A percentile compares a stretch with the other conserved stretches of the same genome.
These are phyloP conservation scores for Clarias fuscus DNA, from an alignment of 2,797 vertebrate genomes.

Conservation along the genomic window DNA sequence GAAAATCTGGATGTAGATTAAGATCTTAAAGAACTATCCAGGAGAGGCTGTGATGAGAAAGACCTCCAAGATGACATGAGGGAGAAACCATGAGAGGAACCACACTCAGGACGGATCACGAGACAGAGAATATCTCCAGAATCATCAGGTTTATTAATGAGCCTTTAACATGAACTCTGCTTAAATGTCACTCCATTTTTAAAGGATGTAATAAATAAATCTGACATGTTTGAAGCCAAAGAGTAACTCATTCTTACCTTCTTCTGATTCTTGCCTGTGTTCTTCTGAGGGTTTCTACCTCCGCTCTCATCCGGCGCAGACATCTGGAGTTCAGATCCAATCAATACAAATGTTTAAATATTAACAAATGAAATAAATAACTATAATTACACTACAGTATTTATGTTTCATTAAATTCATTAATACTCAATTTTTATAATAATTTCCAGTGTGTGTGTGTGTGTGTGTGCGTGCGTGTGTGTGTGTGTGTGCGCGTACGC, in stretches of 20 bases:
- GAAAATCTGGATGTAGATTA: not conserved
- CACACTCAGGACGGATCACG: not conserved
- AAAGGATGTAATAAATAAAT: not conserved
- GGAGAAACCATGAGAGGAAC: not conserved
- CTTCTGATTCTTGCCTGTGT: slow-evolving; percentile 83
- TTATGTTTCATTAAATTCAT: not conserved
- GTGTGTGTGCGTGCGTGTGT: no score
- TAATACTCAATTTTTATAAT: not conserved
- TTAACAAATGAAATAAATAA: slow-evolving; percentile 53
- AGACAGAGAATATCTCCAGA: not conserved
- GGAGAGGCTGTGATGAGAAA: not conserved
- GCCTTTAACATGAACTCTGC: not conserved
- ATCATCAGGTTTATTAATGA: not conserved
- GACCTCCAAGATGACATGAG: not conserved
- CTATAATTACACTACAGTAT: not conserved
- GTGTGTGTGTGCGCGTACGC: not conserved
- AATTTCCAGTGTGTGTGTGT: no score
- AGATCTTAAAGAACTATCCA: not conserved
- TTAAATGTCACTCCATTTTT: not conserved
- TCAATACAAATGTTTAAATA: slow-evolving; percentile 23
- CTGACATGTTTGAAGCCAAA: not conserved
- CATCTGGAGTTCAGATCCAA: slow-evolving; percentile 72
- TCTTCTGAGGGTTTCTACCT: slow-evolving; percentile 69
- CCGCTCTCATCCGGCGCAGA: slow-evolving; percentile 70
- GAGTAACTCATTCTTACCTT: slow-evolving; percentile 73